These are phyloP conservation scores for Drusus annulatus DNA, from an alignment of 1,140 invertebrate genomes.

Conservation along the genomic window DNA sequence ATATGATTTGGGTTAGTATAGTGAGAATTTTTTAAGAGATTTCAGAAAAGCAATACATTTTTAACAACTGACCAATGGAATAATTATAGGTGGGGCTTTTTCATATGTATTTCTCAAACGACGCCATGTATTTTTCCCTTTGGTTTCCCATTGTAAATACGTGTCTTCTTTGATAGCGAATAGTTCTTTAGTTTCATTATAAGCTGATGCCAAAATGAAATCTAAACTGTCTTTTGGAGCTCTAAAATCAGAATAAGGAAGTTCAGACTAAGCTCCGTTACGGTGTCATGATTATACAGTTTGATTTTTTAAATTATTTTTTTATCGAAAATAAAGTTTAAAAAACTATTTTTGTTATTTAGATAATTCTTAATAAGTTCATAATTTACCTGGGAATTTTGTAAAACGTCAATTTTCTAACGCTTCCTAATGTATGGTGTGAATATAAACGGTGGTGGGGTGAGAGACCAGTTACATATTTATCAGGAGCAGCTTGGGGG, in stretches of 20 bases:
- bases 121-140: slow-evolving; percentile 70
- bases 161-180: slow-evolving; percentile 76
- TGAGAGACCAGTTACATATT: slow-evolving; percentile 61
- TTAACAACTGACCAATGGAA: slow-evolving; percentile 61
- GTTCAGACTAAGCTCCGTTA: too few species aligned
- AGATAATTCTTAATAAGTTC: too few species aligned
- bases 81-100: slow-evolving; percentile 63
- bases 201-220: slow-evolving; percentile 72
- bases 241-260: slow-evolving; percentile 57
- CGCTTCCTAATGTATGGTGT: slow-evolving; percentile 76
- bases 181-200: slow-evolving; percentile 73
- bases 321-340: too few species aligned
- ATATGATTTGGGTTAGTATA: background rate
- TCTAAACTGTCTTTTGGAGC: slow-evolving; percentile 76
- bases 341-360: too few species aligned
- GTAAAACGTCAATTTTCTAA: slow-evolving; percentile 71
- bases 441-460: slow-evolving; percentile 73
- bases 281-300: too few species aligned
- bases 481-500: slow-evolving; percentile 63
- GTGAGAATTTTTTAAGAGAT: too few species aligned
- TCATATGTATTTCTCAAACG: slow-evolving; percentile 74
- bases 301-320: too few species aligned
- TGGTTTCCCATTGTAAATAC: slow-evolving; percentile 74
- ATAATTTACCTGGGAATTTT: slow-evolving; percentile 63
- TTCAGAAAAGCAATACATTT: background rate